Evolutionary conservation across 2,797 vertebrate genomes (phyloP).

Genomic region (Coluber constrictor): DNA sequence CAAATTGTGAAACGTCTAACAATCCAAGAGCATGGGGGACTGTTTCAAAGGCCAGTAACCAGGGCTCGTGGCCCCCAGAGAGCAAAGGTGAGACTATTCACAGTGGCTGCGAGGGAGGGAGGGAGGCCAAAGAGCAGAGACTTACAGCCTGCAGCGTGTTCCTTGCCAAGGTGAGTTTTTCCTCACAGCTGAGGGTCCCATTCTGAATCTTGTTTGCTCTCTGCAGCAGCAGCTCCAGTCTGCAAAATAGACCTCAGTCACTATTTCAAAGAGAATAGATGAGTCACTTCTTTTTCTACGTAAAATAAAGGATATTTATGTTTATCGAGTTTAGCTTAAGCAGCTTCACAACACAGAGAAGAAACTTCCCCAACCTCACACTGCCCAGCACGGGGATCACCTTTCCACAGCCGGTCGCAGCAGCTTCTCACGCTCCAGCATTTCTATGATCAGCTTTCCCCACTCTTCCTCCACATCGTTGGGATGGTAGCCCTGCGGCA

Average conservation of each 20-base stretch:
- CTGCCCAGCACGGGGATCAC: slow-evolving; percentile 56
- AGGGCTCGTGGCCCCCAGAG: background rate
- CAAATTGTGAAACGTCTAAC: background rate
- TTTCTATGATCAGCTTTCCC: slow-evolving; percentile 97
- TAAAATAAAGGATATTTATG: background rate
- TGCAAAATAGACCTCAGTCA: slow-evolving; percentile 43
- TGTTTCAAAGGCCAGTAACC: background rate
- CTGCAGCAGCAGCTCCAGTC: slow-evolving; percentile 90
- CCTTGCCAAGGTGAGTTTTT: slow-evolving; percentile 92
- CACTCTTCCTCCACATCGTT: slow-evolving; percentile 95
- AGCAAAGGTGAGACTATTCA: background rate
- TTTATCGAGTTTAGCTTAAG: background rate
- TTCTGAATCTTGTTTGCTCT: slow-evolving; percentile 98
- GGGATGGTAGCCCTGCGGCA: slow-evolving; percentile 91
- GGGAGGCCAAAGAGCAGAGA: slow-evolving; percentile 24
- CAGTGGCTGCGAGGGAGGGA: background rate
- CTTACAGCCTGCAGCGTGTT: slow-evolving; percentile 96
- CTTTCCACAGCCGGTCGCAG: slow-evolving; percentile 92
- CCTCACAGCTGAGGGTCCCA: slow-evolving; percentile 91
- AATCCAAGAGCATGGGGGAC: background rate
- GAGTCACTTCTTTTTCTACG: background rate
- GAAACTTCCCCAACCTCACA: background rate
- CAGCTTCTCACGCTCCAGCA: slow-evolving; percentile 94
- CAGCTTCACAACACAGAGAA: background rate
- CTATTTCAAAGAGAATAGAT: too few relatives aligned